Evolutionary conservation across 2,797 vertebrate species (phyloP).

Genomic region (Lates japonicus): DNA sequence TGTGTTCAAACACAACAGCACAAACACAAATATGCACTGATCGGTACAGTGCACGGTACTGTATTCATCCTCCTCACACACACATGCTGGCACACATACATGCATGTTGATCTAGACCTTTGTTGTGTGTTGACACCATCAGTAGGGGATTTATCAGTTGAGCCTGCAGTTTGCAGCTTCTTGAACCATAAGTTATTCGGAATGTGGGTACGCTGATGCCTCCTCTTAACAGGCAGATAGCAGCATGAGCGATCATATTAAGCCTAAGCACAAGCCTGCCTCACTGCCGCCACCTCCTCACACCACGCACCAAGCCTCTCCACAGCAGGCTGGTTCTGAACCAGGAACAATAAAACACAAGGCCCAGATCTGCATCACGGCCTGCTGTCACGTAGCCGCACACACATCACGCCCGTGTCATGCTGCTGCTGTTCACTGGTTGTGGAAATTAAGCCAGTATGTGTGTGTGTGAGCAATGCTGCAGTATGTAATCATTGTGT

Average conservation of each 20-base stretch:
- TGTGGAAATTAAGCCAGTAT: no score
- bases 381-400: no score
- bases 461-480: no score
- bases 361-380: conserved; percentile 1
- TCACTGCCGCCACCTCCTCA: background rate
- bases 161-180: conserved; percentile 74
- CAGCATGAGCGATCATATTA: conserved; percentile 52
- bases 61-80: background rate
- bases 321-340: background rate
- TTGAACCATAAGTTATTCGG: conserved; percentile 84
- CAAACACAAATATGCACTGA: background rate
- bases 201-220: conserved; percentile 48
- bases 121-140: conserved; percentile 74
- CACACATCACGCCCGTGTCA: no score
- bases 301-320: conserved; percentile 12
- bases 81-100: conserved; percentile 1
- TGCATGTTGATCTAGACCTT: conserved; percentile 43
- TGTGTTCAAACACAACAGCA: background rate
- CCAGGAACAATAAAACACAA: conserved; percentile 21
- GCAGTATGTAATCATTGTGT: no score
- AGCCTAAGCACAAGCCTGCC: conserved; percentile 44
- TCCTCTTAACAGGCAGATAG: conserved; percentile 75
- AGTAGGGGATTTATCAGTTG: conserved; percentile 75
- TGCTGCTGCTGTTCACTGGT: no score
- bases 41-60: background rate